Conservation (phyloP, 1,140 invertebrate species). For the Cyclargus thomasi region DNA sequence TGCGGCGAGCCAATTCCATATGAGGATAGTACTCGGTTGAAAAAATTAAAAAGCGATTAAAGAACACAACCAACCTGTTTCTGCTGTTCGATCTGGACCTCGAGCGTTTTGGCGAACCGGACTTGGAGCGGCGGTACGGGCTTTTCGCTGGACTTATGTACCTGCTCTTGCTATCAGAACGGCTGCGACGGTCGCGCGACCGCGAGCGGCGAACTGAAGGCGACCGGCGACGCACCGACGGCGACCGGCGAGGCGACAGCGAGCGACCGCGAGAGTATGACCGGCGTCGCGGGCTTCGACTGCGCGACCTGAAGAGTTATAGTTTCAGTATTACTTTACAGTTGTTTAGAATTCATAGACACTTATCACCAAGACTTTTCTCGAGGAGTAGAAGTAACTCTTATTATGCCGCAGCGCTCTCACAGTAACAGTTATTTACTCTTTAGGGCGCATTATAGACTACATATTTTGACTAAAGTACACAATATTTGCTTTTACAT, state of each 20-base stretch:
- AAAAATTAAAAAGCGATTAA: not conserved
- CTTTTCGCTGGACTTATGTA: conserved; percentile 39
- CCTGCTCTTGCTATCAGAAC: conserved; percentile 67
- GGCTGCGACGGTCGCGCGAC: conserved; percentile 60
- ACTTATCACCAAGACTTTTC: not conserved
- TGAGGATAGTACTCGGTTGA: conserved; percentile 3
- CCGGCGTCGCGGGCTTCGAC: conserved; percentile 60
- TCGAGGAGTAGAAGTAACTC: not conserved
- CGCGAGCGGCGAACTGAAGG: conserved; percentile 56
- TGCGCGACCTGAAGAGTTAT: conserved; percentile 47
- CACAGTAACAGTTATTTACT: not conserved
- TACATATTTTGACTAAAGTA: not conserved
- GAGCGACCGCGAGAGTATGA: conserved; percentile 61
- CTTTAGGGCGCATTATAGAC: not conserved
- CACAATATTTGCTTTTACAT: not conserved
- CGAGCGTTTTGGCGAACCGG: conserved; percentile 34
- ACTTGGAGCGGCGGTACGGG: conserved; percentile 47
- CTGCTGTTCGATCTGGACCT: conserved; percentile 59
- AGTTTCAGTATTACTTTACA: not conserved
- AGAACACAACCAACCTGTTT: conserved; percentile 45
- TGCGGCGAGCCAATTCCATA: conserved; percentile 7
- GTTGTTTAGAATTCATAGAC: not conserved
- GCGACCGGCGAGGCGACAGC: conserved; percentile 55
- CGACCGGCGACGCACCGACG: conserved; percentile 59
- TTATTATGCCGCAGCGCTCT: not conserved